Evolutionary conservation across 37 sponge, comb jelly and placozoan genomes (phyloP).

Genomic region (Halisarca cf. caerulea): DNA sequence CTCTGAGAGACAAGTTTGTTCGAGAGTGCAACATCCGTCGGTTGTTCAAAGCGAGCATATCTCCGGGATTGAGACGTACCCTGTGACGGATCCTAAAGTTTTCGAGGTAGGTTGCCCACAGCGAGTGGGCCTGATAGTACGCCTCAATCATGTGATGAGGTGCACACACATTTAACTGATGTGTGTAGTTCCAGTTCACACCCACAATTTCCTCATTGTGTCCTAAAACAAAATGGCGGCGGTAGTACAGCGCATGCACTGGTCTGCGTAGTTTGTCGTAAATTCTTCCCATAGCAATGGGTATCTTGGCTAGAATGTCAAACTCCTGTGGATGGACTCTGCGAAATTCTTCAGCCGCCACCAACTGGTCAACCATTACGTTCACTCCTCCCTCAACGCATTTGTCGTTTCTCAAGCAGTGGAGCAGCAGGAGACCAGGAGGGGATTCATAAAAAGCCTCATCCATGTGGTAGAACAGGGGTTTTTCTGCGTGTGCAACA

Average conservation of each 20-base stretch:
- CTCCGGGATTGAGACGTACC: conserved; percentile 52
- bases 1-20: conserved; percentile 41
- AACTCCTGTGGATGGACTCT: conserved; percentile 42
- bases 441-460: conserved; percentile 66
- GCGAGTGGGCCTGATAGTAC: conserved; percentile 49
- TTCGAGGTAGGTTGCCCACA: conserved; percentile 17
- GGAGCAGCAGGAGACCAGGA: conserved; percentile 68
- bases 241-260: conserved; percentile 32
- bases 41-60: conserved; percentile 60
- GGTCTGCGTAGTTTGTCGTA: no score
- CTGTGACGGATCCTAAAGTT: neutral
- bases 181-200: conserved; percentile 42
- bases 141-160: conserved; percentile 21
- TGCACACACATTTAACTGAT: conserved; percentile 44
- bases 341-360: conserved; percentile 61
- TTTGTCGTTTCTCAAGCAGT: conserved; percentile 60
- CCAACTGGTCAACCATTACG: conserved; percentile 44
- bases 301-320: conserved; percentile 48
- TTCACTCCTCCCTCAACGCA: conserved; percentile 69
- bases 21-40: conserved; percentile 57
- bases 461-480: conserved; percentile 56
- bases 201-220: conserved; percentile 32
- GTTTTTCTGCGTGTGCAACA: conserved; percentile 36
- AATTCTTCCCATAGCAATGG: conserved; percentile 68
- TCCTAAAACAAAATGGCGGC: conserved; percentile 62